A percentile compares a stretch with the other conserved stretches of the same genome.
Evolutionary conservation across 2,888 invertebrate species (phyloP).

Genomic region (Trachelus stipa): DNA sequence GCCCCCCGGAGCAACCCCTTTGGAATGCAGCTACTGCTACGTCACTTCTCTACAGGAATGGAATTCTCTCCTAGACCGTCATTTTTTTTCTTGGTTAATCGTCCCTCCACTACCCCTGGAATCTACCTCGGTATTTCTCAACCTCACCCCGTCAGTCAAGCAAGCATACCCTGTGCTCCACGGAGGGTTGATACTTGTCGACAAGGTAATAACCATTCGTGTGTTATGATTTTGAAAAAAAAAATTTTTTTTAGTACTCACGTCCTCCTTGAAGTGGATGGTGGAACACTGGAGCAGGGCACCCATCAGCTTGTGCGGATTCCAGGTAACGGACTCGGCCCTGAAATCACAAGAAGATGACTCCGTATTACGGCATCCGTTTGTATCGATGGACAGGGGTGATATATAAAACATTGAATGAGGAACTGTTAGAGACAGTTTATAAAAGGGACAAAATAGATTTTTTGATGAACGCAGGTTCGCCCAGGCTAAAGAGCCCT

Average conservation of each 20-base stretch:
- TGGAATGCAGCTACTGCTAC: slow-evolving; percentile 41
- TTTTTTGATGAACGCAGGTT: slow-evolving; percentile 19
- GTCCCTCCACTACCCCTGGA: neutral
- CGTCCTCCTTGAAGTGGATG: slow-evolving; percentile 96
- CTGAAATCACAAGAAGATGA: slow-evolving; percentile 69
- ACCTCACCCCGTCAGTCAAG: neutral
- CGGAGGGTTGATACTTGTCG: neutral
- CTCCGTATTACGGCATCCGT: neutral
- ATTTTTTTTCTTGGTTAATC: neutral
- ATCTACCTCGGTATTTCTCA: neutral
- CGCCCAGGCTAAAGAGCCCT: neutral
- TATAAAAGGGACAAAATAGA: slow-evolving; percentile 7
- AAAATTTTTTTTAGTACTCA: slow-evolving; percentile 69
- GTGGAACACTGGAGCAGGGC: slow-evolving; percentile 97
- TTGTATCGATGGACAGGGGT: neutral
- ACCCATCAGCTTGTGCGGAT: slow-evolving; percentile 99
- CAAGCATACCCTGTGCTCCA: neutral
- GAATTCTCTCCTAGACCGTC: neutral
- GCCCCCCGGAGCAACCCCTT: slow-evolving; percentile 35
- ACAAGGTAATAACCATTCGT: neutral
- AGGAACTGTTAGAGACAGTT: neutral
- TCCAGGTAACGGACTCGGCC: slow-evolving; percentile 98
- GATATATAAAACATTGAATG: neutral
- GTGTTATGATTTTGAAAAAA: neutral
- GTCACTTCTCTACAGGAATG: slow-evolving; percentile 1